Evolutionary conservation across 2,113 vertebrate species (phyloP).

Genomic region (Tympanuchus pallidicinctus): DNA sequence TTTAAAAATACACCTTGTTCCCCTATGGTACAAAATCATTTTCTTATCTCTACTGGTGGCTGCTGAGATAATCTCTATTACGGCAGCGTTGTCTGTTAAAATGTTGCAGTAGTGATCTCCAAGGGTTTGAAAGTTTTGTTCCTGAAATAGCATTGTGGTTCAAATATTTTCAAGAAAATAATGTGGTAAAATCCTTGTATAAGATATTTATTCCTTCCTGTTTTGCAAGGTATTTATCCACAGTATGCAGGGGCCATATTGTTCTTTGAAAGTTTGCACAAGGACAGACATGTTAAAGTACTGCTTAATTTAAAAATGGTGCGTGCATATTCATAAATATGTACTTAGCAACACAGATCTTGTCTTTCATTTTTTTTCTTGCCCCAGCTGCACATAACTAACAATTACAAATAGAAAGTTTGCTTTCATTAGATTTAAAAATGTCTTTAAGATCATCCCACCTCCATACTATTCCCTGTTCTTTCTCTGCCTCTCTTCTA

Average conservation of each 20-base stretch:
- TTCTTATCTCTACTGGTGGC: constrained; percentile 6
- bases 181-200: not conserved
- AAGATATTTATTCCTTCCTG: not conserved
- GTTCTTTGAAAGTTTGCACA: not conserved
- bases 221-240: not conserved
- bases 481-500: not conserved
- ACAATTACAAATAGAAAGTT: not conserved
- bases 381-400: not conserved
- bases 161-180: constrained; percentile 37
- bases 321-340: not conserved
- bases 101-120: not conserved
- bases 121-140: constrained; percentile 34
- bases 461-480: not conserved
- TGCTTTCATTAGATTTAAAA: not conserved
- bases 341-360: not conserved
- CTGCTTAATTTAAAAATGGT: not conserved
- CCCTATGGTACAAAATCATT: not conserved
- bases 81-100: not conserved
- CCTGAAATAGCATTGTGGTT: not conserved
- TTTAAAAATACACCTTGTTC: not conserved
- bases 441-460: not conserved
- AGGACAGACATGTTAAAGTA: not conserved
- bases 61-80: constrained; percentile 27
- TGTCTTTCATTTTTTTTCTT: not conserved
- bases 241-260: not conserved